These are phyloP conservation scores for Steinernema scapterisci DNA, from an alignment of 2,888 invertebrate species.

Conservation along the genomic window DNA sequence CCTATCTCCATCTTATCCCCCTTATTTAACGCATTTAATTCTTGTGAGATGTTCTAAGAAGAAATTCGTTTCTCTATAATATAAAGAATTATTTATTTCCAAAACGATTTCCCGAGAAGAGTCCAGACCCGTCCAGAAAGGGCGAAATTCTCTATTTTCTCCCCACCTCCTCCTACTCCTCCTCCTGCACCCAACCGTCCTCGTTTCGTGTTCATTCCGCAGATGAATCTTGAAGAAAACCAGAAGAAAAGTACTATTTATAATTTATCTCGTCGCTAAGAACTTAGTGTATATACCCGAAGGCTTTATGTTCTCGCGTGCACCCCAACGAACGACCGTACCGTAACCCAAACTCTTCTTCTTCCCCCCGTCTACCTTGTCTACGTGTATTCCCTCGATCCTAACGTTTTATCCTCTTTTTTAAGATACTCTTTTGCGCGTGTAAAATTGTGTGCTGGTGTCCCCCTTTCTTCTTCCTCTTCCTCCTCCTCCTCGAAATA, in stretches of 20 bases:
- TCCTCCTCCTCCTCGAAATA: no score
- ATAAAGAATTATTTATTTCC: conserved; percentile 29
- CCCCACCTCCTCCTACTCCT: background rate
- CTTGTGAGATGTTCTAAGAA: conserved; percentile 30
- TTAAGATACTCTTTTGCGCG: conserved; percentile 24
- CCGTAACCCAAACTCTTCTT: background rate
- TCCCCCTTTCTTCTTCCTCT: background rate
- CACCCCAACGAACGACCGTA: background rate
- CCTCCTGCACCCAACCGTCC: no score
- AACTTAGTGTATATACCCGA: conserved; percentile 28
- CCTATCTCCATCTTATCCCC: no score
- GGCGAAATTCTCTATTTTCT: background rate
- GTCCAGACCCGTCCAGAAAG: background rate
- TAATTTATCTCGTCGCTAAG: background rate
- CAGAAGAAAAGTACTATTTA: conserved; percentile 1
- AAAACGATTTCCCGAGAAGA: background rate
- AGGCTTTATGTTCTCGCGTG: conserved; percentile 3
- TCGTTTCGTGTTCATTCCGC: conserved; percentile 11
- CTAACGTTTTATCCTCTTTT: background rate
- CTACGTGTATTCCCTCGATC: conserved; percentile 9
- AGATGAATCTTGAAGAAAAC: background rate
- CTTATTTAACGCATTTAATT: conserved; percentile 29
- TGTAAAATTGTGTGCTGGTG: conserved; percentile 20
- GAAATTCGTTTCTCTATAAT: conserved; percentile 25
- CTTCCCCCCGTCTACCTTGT: background rate